Base-by-base conservation (phyloP, 23 tunicate genomes). In the Trididemnum miniatum region DNA sequence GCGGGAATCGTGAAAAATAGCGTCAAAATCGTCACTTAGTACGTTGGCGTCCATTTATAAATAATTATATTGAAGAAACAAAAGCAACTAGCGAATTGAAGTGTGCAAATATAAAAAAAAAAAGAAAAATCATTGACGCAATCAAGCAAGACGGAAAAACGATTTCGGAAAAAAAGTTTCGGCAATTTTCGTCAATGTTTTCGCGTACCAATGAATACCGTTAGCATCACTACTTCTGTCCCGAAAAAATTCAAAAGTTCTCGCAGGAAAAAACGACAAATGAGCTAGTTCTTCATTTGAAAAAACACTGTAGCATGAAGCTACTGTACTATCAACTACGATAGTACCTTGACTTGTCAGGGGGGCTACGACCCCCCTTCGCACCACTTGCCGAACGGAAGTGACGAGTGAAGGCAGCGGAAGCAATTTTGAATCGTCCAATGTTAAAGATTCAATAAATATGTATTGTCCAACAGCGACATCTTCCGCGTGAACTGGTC, bases 191-290 rank as follows among this genome's bases (percentile, higher is more conserved):
- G 28, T 60, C 7, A 83, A 44, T 22, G 59, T 33, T 51, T 62
- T 27, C 5, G 87, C 81, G 49, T 83, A 83, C 87, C 87, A 83
- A 38, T 72, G 87, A 4, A 83, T 60, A 30, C 81, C 87, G 35
- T 54, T 35, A 1, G 38, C 30, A 66, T 35, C 51, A n/a, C 35
- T 65, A 1, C 31, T 22, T 1, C 71, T 5, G 27, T 20, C 5
- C 12, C 52, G 37, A 5, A 83, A 60, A 83, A 26, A 83, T 4
- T 54, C 34, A 4, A 83, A 72, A 35, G 87, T 62, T 57, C 87
- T 52, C 49, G 51, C 72, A 28, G 73, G 81, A 59, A n/a, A 35
- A 26, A 83, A 62, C 0, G 87, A 65, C 0, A 72, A 80, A 38
- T 83, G 87, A 4, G 87, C 80, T 27, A 83, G 35, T 20, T 80